Conservation (phyloP, 2,888 invertebrate genomes). For the Oxytorus armatus region DNA sequence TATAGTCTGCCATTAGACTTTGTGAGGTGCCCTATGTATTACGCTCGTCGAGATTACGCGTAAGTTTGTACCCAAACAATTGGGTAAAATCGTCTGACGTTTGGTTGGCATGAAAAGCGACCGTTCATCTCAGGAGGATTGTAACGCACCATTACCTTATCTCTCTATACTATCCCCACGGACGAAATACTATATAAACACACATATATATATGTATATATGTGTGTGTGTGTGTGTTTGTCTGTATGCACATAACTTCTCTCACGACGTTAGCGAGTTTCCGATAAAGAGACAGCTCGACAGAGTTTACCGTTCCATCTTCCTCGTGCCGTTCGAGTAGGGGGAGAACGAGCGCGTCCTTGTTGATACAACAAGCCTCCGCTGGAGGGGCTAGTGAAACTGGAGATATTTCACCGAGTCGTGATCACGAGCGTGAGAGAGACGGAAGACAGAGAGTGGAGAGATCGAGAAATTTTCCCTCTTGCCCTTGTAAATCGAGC, state of each 20-base stretch:
- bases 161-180: background rate
- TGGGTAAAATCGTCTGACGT: conserved; percentile 2
- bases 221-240: no score
- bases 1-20: no score
- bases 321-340: background rate
- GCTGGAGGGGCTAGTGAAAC: background rate
- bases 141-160: background rate
- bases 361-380: background rate
- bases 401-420: conserved; percentile 14
- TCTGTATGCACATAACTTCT: no score
- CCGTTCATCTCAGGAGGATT: background rate
- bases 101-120: conserved; percentile 7
- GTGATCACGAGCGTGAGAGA: conserved; percentile 7
- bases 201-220: background rate
- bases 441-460: background rate
- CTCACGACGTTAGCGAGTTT: conserved; percentile 16
- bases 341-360: background rate
- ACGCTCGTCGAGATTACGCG: no score
- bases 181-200: background rate
- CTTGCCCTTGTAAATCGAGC: conserved; percentile 38
- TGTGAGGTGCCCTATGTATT: no score
- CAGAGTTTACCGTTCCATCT: conserved; percentile 33
- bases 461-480: background rate
- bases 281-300: conserved; percentile 19
- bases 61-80: background rate